Evolutionary conservation across 1,140 invertebrate species (phyloP), one percentile per base, ranked within the genome.

Genomic region (Acromyrmex charruanus): DNA sequence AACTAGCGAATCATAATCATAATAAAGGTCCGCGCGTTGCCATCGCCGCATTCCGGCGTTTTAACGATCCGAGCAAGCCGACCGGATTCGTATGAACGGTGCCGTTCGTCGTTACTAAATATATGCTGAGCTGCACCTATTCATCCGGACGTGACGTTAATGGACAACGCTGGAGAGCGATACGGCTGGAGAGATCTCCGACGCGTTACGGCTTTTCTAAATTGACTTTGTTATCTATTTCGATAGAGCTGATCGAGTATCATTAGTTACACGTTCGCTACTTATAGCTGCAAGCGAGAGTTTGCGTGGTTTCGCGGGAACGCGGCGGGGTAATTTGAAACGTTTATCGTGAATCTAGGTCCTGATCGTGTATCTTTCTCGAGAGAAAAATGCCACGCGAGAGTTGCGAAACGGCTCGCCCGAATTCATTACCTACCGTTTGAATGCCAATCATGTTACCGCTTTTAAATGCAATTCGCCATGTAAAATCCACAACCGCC

Each of bases 91-190:
- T 90, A 91, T 89, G 87, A 92, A 44, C 90, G 91, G n/a, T 91
- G 88, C 88, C 89, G 85, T 71, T 88, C 49, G 58, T 72, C 66
- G 85, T 74, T 72, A 88, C 93, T 93, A 93, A 92, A 93, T 93
- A 93, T 93, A 93, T 92, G 92, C 79, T 72, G 61, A 77, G 72
- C 85, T 72, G 71, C 31, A 12, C 44, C 81, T 85, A 87, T 87
- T 87, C 85, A 59, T 71, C 31, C 49, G 59, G 35, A 18, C 61
- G 31, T 28, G 58, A 77, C 49, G 51, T 79, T 79, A 68, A 66
- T 51, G 25, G 39, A 59, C 63, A 16, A 66, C 53, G 28, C 7
- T 21, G 44, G n/a, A 35, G 53, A 49, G 21, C 16, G 61, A 51
- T 59, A 59, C 21, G 14, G 6, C 31, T 39, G 25, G 39, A 66